These are phyloP conservation scores for Stercorarius parasiticus DNA, from an alignment of 2,113 vertebrate species.

Conservation along the genomic window DNA sequence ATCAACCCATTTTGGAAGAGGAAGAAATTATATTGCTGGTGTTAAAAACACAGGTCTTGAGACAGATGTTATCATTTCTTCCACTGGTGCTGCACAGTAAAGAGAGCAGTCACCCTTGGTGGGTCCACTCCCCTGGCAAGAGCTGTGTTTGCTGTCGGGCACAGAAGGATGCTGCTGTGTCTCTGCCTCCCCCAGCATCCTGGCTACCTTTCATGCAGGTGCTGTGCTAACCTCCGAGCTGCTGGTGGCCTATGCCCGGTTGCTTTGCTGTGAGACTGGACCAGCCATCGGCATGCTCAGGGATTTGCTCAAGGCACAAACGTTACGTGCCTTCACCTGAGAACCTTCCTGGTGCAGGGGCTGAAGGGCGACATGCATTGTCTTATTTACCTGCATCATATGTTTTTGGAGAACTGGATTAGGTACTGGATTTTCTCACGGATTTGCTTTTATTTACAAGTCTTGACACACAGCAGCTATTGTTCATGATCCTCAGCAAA, in stretches of 20 bases:
- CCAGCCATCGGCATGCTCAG: rapidly evolving
- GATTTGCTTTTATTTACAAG: neutral
- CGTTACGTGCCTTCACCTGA: neutral
- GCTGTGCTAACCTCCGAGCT: neutral
- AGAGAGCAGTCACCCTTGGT: neutral
- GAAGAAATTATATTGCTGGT: neutral
- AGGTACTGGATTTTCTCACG: neutral
- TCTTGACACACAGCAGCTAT: neutral
- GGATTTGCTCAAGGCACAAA: neutral
- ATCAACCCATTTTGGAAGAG: neutral
- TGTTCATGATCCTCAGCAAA: neutral
- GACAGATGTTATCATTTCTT: neutral
- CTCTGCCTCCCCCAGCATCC: neutral
- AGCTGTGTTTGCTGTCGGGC: neutral
- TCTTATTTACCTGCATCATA: neutral
- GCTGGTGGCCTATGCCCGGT: neutral
- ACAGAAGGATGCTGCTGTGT: neutral
- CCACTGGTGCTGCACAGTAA: neutral
- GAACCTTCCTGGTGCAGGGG: neutral
- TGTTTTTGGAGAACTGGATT: neutral
- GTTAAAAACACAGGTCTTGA: neutral
- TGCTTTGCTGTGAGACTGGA: neutral
- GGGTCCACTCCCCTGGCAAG: neutral
- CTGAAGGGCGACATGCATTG: neutral
- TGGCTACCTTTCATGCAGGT: neutral